A percentile compares a stretch with the other conserved stretches of the same genome.
These are phyloP conservation scores for Vespertilio murinus DNA, from an alignment of 2,797 vertebrate genomes.

Conservation along the genomic window DNA sequence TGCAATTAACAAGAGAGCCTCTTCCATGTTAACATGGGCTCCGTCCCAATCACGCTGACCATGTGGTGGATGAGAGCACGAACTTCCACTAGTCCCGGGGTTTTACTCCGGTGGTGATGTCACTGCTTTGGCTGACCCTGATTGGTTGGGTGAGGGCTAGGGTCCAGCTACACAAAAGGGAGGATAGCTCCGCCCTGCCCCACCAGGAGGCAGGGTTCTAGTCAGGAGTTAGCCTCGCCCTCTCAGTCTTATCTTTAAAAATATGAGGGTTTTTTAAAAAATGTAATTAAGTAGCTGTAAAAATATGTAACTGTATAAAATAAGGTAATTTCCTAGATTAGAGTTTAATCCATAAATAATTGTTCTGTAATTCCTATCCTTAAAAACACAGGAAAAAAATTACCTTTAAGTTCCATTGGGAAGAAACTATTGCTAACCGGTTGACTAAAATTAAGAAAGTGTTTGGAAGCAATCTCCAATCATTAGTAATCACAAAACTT, in stretches of 20 bases:
- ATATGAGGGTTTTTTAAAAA: background rate
- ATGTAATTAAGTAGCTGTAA: background rate
- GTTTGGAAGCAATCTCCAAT: constrained; percentile 13
- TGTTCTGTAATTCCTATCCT: background rate
- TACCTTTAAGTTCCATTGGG: constrained; percentile 26
- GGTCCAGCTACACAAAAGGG: no score
- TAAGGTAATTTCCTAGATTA: background rate
- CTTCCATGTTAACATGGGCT: no score
- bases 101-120: no score
- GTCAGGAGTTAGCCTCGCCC: no score
- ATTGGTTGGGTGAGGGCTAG: no score
- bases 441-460: constrained; percentile 18
- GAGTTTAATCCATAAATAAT: constrained; percentile 37
- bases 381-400: constrained; percentile 29
- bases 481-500: constrained; percentile 4
- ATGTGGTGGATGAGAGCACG: no score
- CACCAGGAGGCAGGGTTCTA: no score
- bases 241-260: constrained; percentile 31
- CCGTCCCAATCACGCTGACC: no score
- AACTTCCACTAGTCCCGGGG: no score
- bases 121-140: no score
- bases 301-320: background rate
- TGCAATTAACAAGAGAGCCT: no score
- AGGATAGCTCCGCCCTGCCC: no score
- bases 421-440: constrained; percentile 34